Conservation (phyloP, 2,113 vertebrate species). For the Sarotherodon lohbergeri region DNA sequence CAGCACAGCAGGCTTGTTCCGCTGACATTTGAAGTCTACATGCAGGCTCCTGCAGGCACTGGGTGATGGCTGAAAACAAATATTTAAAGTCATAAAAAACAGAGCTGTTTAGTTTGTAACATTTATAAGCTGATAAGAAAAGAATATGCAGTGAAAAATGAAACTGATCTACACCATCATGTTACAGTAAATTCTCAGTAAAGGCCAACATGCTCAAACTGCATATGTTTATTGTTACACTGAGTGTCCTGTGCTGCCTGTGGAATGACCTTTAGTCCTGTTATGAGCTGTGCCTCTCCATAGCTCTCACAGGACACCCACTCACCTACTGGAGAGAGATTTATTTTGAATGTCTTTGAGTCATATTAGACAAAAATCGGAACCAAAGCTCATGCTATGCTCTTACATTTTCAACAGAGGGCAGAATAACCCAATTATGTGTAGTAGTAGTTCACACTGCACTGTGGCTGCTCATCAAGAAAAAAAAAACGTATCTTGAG, state of each 20-base stretch:
- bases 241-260: neutral
- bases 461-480: neutral
- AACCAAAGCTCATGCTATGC: neutral
- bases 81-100: neutral
- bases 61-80: neutral
- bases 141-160: neutral
- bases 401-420: constrained; percentile 40
- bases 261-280: neutral
- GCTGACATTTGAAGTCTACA: neutral
- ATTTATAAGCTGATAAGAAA: neutral
- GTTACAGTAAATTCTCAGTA: neutral
- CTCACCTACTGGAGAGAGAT: neutral
- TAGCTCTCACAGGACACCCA: neutral
- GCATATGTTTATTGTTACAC: neutral
- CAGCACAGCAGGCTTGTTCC: neutral
- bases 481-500: neutral
- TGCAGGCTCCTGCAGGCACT: neutral
- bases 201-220: neutral
- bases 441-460: neutral
- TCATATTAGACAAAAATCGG: neutral
- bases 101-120: neutral
- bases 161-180: neutral
- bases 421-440: constrained; percentile 5
- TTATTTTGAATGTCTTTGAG: neutral
- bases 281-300: neutral